These are phyloP conservation scores for Orthosia cruda DNA, from an alignment of 2,888 invertebrate species.

Conservation along the genomic window DNA sequence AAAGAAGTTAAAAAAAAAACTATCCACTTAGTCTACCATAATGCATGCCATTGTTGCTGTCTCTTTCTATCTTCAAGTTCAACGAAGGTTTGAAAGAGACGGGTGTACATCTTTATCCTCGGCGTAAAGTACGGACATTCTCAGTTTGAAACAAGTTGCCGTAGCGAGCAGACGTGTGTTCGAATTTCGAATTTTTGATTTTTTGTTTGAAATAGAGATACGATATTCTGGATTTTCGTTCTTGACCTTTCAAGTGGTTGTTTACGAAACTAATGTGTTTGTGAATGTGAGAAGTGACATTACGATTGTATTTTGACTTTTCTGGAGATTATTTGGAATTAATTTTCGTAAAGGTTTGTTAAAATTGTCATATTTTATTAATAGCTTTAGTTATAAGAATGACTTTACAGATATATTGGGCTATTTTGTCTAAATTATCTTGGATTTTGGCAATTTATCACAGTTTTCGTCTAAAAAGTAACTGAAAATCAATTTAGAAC, in stretches of 20 bases:
- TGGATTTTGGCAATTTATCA: neutral
- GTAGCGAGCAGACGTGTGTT: slow-evolving; percentile 49
- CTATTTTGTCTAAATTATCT: neutral
- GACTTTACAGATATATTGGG: neutral
- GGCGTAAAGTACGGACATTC: slow-evolving; percentile 49
- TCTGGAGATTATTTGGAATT: slow-evolving; percentile 48
- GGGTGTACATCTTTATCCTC: slow-evolving; percentile 75
- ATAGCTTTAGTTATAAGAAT: neutral
- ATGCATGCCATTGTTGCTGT: slow-evolving; percentile 88
- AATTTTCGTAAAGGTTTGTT: slow-evolving; percentile 50
- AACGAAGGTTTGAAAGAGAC: slow-evolving; percentile 71
- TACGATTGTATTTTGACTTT: slow-evolving; percentile 14
- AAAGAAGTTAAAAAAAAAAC: slow-evolving; percentile 89
- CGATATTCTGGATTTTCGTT: slow-evolving; percentile 39
- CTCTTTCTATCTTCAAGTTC: slow-evolving; percentile 68
- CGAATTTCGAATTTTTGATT: slow-evolving; percentile 32
- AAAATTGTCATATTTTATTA: neutral
- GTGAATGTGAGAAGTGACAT: slow-evolving; percentile 53
- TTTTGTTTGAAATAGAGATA: slow-evolving; percentile 41
- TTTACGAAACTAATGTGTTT: slow-evolving; percentile 15
- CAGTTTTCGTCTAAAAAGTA: neutral
- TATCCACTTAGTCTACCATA: slow-evolving; percentile 83
- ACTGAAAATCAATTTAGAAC: neutral
- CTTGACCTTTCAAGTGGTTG: slow-evolving; percentile 32
- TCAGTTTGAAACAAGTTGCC: slow-evolving; percentile 76